Evolutionary conservation across 2,113 vertebrate genomes (phyloP), one percentile per base, ranked within the genome.

Genomic region (Percopsis transmontana): DNA sequence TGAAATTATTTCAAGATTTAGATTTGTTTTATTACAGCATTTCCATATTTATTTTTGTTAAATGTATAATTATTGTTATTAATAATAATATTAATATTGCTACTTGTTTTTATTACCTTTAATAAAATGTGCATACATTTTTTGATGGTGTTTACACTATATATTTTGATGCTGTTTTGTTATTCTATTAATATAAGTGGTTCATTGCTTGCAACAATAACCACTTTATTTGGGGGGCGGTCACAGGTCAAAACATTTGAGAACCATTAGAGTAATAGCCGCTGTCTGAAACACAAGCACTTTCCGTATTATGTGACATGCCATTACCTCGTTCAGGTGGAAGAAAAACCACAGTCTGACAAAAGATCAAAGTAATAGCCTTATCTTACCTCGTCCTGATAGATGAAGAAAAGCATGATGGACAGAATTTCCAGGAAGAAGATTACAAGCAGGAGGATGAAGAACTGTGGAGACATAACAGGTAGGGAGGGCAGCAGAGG

Each of bases 341-440:
- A 23, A 52, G 27, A 33, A 58, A 71, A 52, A 65, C 65, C 59
- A 76, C 33, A 69, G 48, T 18, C 57, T 60, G 12, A 20, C 54
- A 61, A 44, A 58, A 3, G 7, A 24, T 12, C 38, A 51, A 44
- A 58, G 19, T 44, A 44, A 68, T 53, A 20, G n/a, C 10, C 9
- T 39, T n/a, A 44, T 72, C 85, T 81, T 91, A 98, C 97, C 97
- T 97, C 91, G 71, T 99, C 95, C 0, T 94, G 95, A 88, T 98
- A 97, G 85, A 93, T 90, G 56, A 96, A 97, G 93, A 98, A 98
- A n/a, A 99, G 94, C 89, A 95, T 92, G 76, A 95, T 93, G 63
- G 92, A 90, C 60, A 94, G 91, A 82, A 95, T 92, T 84, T 99
- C 97, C 89, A 99, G 89, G 84, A 98, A 91, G 86, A 99, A 94